Conservation (phyloP, 2,888 invertebrate genomes). For the Dynastes maya region DNA sequence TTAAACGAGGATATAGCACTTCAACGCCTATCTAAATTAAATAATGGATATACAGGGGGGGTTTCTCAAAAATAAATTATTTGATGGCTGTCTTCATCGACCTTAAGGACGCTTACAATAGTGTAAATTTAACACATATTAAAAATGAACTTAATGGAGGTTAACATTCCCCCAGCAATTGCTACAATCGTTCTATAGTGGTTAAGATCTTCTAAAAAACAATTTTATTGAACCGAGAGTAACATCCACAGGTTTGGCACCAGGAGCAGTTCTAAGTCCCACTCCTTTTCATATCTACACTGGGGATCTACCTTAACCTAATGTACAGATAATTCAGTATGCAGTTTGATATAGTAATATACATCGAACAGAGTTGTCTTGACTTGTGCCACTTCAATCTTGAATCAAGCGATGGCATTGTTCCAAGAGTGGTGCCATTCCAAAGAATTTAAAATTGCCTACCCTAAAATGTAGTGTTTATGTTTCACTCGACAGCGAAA, state of each 20-base stretch:
- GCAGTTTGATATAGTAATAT: conserved; percentile 15
- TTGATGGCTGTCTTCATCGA: background rate
- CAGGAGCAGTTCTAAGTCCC: conserved; percentile 11
- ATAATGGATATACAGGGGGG: background rate
- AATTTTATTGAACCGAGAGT: background rate
- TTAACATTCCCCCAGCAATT: background rate
- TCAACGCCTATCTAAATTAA: background rate
- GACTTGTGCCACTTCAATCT: background rate
- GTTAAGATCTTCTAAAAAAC: background rate
- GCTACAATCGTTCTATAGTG: background rate
- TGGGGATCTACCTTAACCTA: background rate
- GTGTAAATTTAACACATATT: conserved; percentile 6
- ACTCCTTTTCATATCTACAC: background rate
- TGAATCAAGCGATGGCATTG: background rate
- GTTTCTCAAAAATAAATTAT: background rate
- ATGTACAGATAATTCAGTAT: background rate
- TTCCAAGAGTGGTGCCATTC: background rate
- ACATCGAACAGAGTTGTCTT: background rate
- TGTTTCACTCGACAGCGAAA: background rate
- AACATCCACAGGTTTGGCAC: background rate
- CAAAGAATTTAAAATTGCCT: too few relatives aligned
- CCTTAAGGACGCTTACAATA: conserved; percentile 2
- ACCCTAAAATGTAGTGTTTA: background rate
- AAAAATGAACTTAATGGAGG: background rate
- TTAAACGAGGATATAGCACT: background rate